Base-by-base conservation (phyloP, 1,140 invertebrate genomes). In the Triops cancriformis region DNA sequence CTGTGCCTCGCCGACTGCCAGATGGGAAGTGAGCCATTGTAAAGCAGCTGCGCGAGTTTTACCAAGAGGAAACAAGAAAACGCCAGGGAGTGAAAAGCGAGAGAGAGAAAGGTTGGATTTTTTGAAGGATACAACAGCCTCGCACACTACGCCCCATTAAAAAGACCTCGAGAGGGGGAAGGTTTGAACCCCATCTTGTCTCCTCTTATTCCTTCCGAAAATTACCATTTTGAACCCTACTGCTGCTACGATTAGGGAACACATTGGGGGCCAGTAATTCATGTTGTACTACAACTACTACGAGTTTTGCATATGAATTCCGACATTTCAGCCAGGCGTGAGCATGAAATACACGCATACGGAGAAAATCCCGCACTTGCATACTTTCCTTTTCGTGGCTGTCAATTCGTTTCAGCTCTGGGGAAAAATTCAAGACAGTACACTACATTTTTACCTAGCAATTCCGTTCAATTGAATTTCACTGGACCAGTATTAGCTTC, bases 11-110 rank as follows among this genome's bases (percentile, higher is more conserved):
- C 23, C 51, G 51, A 23, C 51, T 64, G 51, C 51, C 51, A 64
- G 51, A 64, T 64, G 51, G 51, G 51, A n/a, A 64, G 51, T 64
- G 51, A n/a, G 51, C 51, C 51, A 64, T 64, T 64, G 51, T 64
- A 64, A 64, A 64, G 51, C 51, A 64, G 51, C 51, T 64, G 51
- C 51, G 51, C 51, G 51, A 64, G 51, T 64, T 64, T 64, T 37
- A 37, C 14, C 51, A 64, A 18, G 51, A 64, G 51, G 51, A 64
- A n/a, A 64, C 5, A 64, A 64, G 51, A 64, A 64, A 23, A 64
- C 18, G 23, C 14, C 18, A 5, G 23, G 51, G 51, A 64, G 51
- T n/a, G 51, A 64, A 64, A 64, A 23, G 51, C 51, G 23, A 23
- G 23, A 6, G 51, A 64, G 23, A 23, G 51, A 64, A n/a, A 64